phyloP scores from a whole-genome alignment of 2,113 vertebrate species.

The Leucopsar rothschildi region DNA sequence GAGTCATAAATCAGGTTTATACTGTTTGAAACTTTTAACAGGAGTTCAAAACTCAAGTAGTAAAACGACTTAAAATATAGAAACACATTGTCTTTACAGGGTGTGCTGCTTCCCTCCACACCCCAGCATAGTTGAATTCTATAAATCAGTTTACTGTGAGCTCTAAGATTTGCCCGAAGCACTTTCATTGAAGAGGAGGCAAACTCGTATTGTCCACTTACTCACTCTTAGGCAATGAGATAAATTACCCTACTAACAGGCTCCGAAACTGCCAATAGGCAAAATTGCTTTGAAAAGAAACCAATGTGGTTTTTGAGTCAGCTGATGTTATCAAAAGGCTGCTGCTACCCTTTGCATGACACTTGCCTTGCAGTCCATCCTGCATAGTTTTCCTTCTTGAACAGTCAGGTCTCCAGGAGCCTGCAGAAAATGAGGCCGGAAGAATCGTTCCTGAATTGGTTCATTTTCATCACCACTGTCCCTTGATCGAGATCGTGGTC shows the following conservation, averaged over 20 bases:
- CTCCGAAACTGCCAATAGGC: not conserved
- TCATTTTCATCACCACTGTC: conserved; percentile 96
- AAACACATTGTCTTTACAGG: not conserved
- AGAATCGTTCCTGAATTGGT: conserved; percentile 96
- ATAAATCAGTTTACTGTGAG: not conserved
- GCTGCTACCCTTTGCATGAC: not conserved
- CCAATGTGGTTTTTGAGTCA: not conserved
- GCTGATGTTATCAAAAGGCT: not conserved
- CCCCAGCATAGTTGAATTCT: not conserved
- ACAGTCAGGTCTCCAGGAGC: conserved; percentile 95
- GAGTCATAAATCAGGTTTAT: not conserved
- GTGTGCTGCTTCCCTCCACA: not conserved
- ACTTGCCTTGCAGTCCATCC: conserved; percentile 98
- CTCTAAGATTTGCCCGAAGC: not conserved
- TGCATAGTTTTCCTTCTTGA: conserved; percentile 93
- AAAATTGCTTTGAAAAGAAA: not conserved
- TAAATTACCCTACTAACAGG: not conserved
- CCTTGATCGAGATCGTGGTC: conserved; percentile 92
- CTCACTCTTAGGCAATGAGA: not conserved
- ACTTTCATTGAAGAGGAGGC: not conserved
- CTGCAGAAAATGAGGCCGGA: conserved; percentile 98
- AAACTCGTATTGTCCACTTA: not conserved
- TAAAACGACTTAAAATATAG: not conserved
- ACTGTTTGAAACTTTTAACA: not conserved
- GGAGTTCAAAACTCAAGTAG: not conserved